Conservation (phyloP, 1,140 invertebrate genomes). For the Gyrodactylus salaris region DNA sequence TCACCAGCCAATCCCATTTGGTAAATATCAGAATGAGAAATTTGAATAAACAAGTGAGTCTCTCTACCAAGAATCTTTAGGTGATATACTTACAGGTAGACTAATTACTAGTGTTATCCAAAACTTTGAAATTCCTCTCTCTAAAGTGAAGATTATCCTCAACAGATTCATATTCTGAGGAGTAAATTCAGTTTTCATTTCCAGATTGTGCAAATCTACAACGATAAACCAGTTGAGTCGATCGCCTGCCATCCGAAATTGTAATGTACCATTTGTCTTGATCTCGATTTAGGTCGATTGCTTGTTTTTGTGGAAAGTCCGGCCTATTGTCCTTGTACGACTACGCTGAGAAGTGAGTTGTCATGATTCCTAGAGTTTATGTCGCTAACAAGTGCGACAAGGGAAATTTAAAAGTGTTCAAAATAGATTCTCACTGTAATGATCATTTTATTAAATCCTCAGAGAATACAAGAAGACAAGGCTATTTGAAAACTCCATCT, state of each 20-base stretch:
- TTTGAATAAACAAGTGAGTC: background rate
- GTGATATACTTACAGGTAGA: background rate
- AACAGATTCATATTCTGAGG: background rate
- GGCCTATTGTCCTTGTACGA: background rate
- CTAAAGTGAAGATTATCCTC: background rate
- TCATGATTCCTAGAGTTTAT: too few species aligned
- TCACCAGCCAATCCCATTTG: background rate
- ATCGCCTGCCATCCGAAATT: background rate
- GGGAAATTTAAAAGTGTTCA: too few species aligned
- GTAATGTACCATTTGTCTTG: background rate
- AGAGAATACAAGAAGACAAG: background rate
- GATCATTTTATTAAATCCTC: background rate
- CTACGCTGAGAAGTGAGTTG: background rate
- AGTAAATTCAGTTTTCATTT: background rate
- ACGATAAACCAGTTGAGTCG: background rate
- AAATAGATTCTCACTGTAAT: too few species aligned
- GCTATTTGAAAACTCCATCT: background rate
- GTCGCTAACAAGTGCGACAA: too few species aligned
- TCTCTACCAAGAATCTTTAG: background rate
- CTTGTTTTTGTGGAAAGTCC: background rate
- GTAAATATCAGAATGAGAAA: background rate
- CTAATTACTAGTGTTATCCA: background rate
- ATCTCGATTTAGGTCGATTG: background rate
- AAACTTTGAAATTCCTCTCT: background rate
- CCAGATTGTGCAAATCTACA: background rate